Conservation (phyloP, 2,113 vertebrate species). For the Toxotes chatareus region DNA sequence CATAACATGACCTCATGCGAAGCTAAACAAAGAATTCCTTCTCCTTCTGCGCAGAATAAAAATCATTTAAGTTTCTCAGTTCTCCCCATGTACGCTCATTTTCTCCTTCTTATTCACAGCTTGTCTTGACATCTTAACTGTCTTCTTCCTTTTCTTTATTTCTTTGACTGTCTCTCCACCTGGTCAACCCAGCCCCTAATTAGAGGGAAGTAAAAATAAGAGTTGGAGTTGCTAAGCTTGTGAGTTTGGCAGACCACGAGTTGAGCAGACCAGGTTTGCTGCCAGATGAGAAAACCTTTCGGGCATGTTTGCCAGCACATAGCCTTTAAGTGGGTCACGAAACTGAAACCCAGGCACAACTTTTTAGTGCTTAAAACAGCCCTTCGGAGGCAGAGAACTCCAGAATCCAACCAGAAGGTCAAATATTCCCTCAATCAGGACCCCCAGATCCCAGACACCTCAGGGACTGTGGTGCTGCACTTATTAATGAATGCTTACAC, state of each 20-base stretch:
- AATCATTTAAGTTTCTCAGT: background rate
- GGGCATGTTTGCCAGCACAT: slow-evolving; percentile 64
- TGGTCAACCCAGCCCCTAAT: slow-evolving; percentile 55
- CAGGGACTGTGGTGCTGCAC: slow-evolving; percentile 58
- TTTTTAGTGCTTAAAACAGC: slow-evolving; percentile 55
- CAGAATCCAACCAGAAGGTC: slow-evolving; percentile 62
- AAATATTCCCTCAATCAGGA: slow-evolving; percentile 58
- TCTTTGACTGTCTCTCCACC: slow-evolving; percentile 10
- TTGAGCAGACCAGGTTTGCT: slow-evolving; percentile 38
- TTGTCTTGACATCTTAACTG: slow-evolving; percentile 1
- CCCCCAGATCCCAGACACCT: slow-evolving; percentile 62
- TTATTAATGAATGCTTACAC: slow-evolving; percentile 54
- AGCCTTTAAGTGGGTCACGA: slow-evolving; percentile 78
- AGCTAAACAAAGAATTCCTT: slow-evolving; percentile 76
- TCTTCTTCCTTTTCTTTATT: background rate
- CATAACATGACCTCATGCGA: slow-evolving; percentile 76
- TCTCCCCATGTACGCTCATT: background rate
- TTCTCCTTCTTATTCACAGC: slow-evolving; percentile 11
- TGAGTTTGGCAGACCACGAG: slow-evolving; percentile 48
- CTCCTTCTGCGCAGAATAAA: slow-evolving; percentile 52
- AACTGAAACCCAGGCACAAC: slow-evolving; percentile 74
- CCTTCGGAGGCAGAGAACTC: slow-evolving; percentile 47
- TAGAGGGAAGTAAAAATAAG: slow-evolving; percentile 72
- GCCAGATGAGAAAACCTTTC: slow-evolving; percentile 64
- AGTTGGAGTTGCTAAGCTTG: slow-evolving; percentile 62